These are phyloP conservation scores for Andrena chrysosceles DNA, from an alignment of 2,888 invertebrate genomes.

Conservation along the genomic window DNA sequence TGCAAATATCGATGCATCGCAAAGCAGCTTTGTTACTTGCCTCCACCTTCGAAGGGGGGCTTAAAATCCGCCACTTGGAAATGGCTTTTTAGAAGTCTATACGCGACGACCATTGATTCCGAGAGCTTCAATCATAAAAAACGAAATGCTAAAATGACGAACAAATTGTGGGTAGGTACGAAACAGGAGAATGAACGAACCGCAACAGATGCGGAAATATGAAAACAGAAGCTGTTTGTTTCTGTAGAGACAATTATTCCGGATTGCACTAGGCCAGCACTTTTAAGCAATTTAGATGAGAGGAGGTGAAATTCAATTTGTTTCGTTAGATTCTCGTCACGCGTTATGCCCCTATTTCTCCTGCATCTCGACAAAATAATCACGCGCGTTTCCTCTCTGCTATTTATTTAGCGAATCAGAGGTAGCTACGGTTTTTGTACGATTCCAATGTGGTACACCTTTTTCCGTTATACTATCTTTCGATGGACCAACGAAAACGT, in stretches of 20 bases:
- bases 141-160: too few species aligned
- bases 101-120: not conserved
- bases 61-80: not conserved
- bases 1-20: slow-evolving; percentile 4
- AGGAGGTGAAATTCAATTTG: not conserved
- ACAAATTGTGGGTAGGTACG: not conserved
- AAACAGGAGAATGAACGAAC: not conserved
- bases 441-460: too few species aligned
- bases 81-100: not conserved
- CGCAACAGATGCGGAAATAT: not conserved
- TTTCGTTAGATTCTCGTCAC: slow-evolving; percentile 1
- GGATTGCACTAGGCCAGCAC: not conserved
- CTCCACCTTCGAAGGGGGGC: not conserved
- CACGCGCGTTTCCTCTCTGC: not conserved
- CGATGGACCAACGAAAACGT: not conserved
- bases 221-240: not conserved
- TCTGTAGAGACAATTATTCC: not conserved
- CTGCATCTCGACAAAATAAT: slow-evolving; percentile 4
- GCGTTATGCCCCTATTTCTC: slow-evolving; percentile 2
- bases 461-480: not conserved
- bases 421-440: not conserved
- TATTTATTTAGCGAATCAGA: slow-evolving; percentile 18
- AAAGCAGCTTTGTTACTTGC: not conserved
- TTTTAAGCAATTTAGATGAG: not conserved
- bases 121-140: not conserved